Conservation (phyloP, 53 echinoderm and acorn worm species). For the Henricia sp. region DNA sequence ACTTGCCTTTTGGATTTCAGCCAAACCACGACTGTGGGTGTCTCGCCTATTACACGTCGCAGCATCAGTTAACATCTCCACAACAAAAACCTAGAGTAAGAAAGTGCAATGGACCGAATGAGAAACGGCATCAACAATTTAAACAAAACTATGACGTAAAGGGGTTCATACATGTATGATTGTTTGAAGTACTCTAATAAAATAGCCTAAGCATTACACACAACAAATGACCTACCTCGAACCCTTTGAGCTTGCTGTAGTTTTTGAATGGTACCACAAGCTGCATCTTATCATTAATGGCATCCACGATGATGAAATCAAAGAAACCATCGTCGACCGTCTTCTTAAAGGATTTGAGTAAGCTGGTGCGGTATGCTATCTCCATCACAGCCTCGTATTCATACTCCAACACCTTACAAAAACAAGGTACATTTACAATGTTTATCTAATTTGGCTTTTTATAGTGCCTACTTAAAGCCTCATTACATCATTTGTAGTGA, state of each 20-base stretch:
- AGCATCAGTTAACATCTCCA: conserved; percentile 40
- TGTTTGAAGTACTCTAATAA: too few relatives aligned
- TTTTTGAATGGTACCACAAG: conserved; percentile 92
- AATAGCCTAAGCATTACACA: not conserved
- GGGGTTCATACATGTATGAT: not conserved
- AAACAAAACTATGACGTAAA: too few relatives aligned
- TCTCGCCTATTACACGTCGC: conserved; percentile 69
- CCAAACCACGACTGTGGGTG: conserved; percentile 74
- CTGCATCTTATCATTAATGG: conserved; percentile 88
- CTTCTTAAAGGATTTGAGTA: conserved; percentile 98
- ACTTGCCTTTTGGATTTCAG: conserved; percentile 80
- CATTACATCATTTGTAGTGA: too few relatives aligned
- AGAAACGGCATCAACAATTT: too few relatives aligned
- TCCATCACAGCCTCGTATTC: conserved; percentile 97
- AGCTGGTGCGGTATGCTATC: conserved; percentile 87
- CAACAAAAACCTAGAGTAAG: conserved; percentile 37
- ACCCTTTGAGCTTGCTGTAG: conserved; percentile 92
- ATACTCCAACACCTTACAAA: conserved; percentile 79
- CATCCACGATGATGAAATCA: conserved; percentile 97
- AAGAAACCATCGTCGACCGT: conserved; percentile 98
- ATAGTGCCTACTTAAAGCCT: too few relatives aligned
- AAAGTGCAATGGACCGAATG: too few relatives aligned
- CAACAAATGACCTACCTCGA: conserved; percentile 71
- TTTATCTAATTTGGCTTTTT: too few relatives aligned
- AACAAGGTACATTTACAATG: too few relatives aligned